Conservation (phyloP, 2,113 vertebrate genomes). For the Seriola aureovittata region DNA sequence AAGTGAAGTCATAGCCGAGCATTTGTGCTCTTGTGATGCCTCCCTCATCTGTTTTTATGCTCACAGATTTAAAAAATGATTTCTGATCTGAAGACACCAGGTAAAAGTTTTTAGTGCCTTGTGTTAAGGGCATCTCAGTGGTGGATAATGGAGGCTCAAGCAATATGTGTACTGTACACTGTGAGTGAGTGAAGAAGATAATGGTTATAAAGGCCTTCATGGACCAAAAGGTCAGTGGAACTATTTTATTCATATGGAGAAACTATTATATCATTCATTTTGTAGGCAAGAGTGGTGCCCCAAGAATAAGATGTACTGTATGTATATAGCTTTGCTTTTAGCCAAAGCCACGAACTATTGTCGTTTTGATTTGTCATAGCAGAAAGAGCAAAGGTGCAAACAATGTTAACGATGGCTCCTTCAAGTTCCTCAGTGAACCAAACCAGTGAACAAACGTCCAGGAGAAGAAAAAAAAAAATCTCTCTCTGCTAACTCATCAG, state of each 20-base stretch:
- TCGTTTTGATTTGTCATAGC: no score
- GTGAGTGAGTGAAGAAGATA: not conserved
- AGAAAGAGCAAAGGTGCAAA: no score
- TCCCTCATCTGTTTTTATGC: not conserved
- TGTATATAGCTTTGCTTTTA: no score
- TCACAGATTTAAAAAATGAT: not conserved
- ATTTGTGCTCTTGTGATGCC: constrained; percentile 10
- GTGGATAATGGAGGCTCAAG: not conserved
- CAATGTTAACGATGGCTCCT: not conserved
- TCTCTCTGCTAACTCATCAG: not conserved
- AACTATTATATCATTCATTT: no score
- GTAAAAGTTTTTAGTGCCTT: not conserved
- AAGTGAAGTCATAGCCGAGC: constrained; percentile 25
- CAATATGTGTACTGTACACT: not conserved
- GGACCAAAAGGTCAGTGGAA: constrained; percentile 31
- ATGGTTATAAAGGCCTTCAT: not conserved
- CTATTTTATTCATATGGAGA: constrained; percentile 1
- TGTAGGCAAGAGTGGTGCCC: no score
- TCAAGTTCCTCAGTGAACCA: no score
- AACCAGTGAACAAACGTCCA: no score
- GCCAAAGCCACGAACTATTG: no score
- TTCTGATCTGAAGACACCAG: not conserved
- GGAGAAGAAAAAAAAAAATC: no score
- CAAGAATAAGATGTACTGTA: no score
- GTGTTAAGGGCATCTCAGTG: not conserved